Evolutionary conservation across 2,113 vertebrate genomes (phyloP), one percentile per base, ranked within the genome.

Genomic region (Dinomys branickii): DNA sequence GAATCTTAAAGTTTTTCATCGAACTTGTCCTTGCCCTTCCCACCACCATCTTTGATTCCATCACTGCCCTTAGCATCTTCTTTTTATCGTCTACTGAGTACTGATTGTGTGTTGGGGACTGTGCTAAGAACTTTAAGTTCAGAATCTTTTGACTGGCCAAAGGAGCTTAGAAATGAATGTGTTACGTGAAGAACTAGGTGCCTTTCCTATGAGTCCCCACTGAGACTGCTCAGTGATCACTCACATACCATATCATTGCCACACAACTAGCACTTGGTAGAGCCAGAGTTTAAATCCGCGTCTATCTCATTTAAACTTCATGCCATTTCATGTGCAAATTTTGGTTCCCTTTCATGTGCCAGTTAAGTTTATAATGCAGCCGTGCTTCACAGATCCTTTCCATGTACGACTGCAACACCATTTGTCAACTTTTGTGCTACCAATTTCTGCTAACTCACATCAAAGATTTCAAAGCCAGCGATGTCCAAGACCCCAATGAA

Each of bases 391-490:
- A 90, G 19, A 58, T 10, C 1, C n/a, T 65, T 96, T 63, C 44
- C 33, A 73, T 47, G 0, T 13, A n/a, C 47, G 22, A 63, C 20
- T 24, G 7, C 12, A 35, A n/a, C 38, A 73, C n/a, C 20, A 94
- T 67, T 67, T 67, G 0, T 52, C 93, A 92, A 73, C 3, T 59
- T 86, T 52, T 71, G 47, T 85, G 33, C n/a, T 44, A 19, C 28
- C 38, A 81, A 14, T 92, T 80, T 86, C 44, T 67, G n/a, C 44
- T 38, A 59, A 96, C 98, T 98, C 89, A 98, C 98, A 69, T 98
- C 98, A 98, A 98, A 98, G 96, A 98, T 98, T 94, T 98, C 98
- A 92, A 98, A 98, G 71, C 98, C 98, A 6, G 98, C 98, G 5
- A 98, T 98, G 78, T 98, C 98, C 98, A 98, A 85, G 88, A 98